These are phyloP conservation scores for Drosophila teissieri DNA, from an alignment of 1,140 invertebrate genomes.

Conservation along the genomic window DNA sequence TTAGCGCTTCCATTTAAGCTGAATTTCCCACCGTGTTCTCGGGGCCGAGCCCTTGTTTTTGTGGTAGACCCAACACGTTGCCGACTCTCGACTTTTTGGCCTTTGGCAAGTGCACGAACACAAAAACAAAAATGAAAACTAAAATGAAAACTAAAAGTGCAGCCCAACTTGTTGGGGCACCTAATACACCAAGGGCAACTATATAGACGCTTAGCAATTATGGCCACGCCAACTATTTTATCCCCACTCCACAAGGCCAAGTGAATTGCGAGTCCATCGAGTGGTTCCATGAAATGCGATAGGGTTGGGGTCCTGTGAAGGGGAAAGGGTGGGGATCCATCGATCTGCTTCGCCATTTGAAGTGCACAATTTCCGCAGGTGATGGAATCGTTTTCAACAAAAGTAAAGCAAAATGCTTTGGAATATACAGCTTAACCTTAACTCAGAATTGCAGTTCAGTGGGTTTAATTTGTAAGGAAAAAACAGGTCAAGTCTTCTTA, in stretches of 20 bases:
- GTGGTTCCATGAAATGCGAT: slow-evolving; percentile 8
- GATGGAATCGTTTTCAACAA: background rate
- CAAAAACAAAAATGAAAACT: background rate
- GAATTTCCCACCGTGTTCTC: slow-evolving; percentile 48
- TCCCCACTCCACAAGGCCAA: background rate
- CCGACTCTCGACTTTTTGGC: slow-evolving; percentile 52
- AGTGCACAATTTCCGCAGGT: background rate
- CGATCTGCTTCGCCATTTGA: slow-evolving; percentile 5
- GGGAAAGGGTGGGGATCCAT: slow-evolving; percentile 4
- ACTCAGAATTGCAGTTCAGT: too few species aligned
- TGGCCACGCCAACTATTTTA: slow-evolving; percentile 51
- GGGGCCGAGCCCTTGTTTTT: slow-evolving; percentile 30
- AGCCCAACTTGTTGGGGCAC: slow-evolving; percentile 62
- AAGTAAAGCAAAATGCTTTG: background rate
- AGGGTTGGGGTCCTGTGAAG: slow-evolving; percentile 15
- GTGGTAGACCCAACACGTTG: slow-evolving; percentile 43
- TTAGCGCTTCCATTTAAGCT: slow-evolving; percentile 75
- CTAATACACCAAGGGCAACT: slow-evolving; percentile 55
- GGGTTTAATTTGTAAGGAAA: too few species aligned
- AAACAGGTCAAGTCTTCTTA: too few species aligned
- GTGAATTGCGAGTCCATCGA: slow-evolving; percentile 16
- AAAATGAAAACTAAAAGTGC: slow-evolving; percentile 10
- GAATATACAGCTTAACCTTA: too few species aligned
- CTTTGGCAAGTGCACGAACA: slow-evolving; percentile 34
- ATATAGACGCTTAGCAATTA: slow-evolving; percentile 77